Conservation (phyloP, 2,113 vertebrate genomes). For the Perognathus longimembris region DNA sequence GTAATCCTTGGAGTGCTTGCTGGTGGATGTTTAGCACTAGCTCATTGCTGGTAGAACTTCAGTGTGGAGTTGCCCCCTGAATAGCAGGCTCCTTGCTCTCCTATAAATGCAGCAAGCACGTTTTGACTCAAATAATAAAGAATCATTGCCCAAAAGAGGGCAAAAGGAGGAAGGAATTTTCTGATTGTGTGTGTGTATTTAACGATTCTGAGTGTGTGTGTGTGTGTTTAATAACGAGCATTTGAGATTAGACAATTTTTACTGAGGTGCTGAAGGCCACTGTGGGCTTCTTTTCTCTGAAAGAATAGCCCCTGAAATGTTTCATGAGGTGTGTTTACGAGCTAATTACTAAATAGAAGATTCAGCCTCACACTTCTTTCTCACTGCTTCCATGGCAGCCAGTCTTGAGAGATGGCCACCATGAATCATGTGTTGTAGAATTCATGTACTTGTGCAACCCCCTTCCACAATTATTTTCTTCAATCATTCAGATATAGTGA, state of each 20-base stretch:
- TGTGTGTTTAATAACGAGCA: neutral
- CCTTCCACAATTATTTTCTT: neutral
- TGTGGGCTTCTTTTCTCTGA: neutral
- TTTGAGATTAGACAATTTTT: neutral
- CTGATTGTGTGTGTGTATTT: neutral
- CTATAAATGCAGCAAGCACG: slow-evolving; percentile 2
- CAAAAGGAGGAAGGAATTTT: slow-evolving; percentile 6
- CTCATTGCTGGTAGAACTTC: slow-evolving; percentile 22
- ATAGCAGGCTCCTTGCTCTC: neutral
- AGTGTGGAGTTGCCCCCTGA: neutral
- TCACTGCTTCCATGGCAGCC: neutral
- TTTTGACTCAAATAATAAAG: slow-evolving; percentile 53
- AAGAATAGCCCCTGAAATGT: neutral
- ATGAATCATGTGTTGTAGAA: neutral
- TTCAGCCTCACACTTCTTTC: neutral
- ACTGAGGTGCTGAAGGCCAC: neutral
- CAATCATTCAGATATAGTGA: neutral
- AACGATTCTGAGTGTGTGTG: neutral
- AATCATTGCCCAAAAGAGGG: neutral
- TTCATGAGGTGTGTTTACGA: neutral
- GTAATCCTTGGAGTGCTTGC: neutral
- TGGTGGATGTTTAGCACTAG: slow-evolving; percentile 13
- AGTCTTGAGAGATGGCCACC: neutral
- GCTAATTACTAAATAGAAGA: neutral
- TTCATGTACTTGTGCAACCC: neutral